Percentiles rank a stretch among this genome's conserved stretches.
Evolutionary conservation across 2,888 invertebrate genomes (phyloP).

Genomic region (Bruchidius siliquastri): DNA sequence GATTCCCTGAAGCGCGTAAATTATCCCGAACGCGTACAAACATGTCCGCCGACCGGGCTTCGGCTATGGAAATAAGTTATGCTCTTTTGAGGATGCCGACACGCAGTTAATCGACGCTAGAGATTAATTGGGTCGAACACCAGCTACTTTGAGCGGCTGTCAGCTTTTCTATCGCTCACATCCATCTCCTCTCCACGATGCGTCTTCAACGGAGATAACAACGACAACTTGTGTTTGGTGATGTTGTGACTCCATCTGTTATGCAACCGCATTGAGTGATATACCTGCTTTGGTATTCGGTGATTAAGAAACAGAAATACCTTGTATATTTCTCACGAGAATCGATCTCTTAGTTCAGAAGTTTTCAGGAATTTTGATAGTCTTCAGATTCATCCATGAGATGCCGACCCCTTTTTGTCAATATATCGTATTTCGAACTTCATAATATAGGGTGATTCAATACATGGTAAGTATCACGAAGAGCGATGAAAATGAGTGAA

Average conservation of each 20-base stretch:
- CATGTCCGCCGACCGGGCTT: neutral
- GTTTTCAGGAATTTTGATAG: no score
- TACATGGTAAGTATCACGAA: no score
- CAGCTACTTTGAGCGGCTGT: neutral
- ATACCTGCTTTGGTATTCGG: neutral
- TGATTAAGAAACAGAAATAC: neutral
- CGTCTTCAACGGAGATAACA: neutral
- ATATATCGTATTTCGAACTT: no score
- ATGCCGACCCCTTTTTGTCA: no score
- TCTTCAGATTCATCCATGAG: no score
- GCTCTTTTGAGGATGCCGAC: neutral
- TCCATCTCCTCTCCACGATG: neutral
- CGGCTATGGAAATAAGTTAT: neutral
- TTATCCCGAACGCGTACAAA: neutral
- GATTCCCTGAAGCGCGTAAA: neutral
- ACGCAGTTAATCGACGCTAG: neutral
- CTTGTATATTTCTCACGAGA: neutral
- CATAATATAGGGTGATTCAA: no score
- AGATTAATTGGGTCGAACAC: neutral
- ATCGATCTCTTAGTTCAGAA: no score
- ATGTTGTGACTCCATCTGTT: neutral
- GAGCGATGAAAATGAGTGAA: no score
- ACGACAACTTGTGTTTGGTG: neutral
- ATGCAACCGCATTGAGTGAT: neutral
- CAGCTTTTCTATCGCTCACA: neutral